A percentile compares a stretch with the other conserved stretches of the same genome.
Evolutionary conservation across 1,140 invertebrate species (phyloP).

Genomic region (Plodia interpunctella): DNA sequence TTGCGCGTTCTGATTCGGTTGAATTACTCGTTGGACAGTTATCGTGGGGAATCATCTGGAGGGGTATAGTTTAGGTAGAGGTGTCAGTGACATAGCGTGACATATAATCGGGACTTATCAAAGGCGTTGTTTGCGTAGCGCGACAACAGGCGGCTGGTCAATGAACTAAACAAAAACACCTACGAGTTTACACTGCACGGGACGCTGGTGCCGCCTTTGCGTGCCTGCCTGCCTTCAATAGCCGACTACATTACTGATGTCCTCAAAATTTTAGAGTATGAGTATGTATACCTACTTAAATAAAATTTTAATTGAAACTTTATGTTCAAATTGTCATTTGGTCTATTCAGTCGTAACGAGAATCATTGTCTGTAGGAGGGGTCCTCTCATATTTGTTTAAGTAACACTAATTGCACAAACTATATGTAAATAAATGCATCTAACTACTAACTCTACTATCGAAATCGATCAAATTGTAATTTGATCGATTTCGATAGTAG

Average conservation of each 20-base stretch:
- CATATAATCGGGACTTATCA: conserved; percentile 68
- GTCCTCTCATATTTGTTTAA: too few species aligned
- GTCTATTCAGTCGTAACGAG: too few species aligned
- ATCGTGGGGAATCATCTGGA: conserved; percentile 5
- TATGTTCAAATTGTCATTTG: too few species aligned
- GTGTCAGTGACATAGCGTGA: conserved; percentile 64
- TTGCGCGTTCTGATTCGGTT: neutral
- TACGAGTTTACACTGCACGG: conserved; percentile 34
- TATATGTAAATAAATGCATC: too few species aligned
- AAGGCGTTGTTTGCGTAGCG: conserved; percentile 66
- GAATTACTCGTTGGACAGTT: neutral
- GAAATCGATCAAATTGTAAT: too few species aligned
- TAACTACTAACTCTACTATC: too few species aligned
- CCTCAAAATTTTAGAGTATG: too few species aligned
- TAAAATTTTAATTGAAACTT: too few species aligned
- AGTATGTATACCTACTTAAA: too few species aligned
- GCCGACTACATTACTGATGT: too few species aligned
- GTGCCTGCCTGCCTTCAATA: neutral
- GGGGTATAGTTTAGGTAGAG: conserved; percentile 20
- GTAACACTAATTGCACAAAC: too few species aligned
- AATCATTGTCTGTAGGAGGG: too few species aligned
- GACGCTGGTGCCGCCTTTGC: conserved; percentile 10
- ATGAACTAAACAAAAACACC: conserved; percentile 74
- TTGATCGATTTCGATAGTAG: neutral
- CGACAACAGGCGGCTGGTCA: conserved; percentile 57